Conservation (phyloP, 2,797 vertebrate species). For the Typhlichthys eigenmanni region DNA sequence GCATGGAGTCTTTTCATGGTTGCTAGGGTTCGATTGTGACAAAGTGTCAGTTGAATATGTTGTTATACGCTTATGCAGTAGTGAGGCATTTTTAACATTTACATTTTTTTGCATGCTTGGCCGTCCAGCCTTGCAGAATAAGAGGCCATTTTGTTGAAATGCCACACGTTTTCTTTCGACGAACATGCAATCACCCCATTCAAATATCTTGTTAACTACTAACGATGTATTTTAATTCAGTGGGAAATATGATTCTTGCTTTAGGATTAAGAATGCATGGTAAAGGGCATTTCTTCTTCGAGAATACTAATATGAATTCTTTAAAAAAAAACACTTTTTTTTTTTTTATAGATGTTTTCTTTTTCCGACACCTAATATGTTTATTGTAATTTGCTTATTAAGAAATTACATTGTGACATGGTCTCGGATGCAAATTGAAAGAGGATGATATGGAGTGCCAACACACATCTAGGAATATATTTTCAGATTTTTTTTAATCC, state of each 20-base stretch:
- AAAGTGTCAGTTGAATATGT: not conserved
- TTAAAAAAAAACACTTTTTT: not conserved
- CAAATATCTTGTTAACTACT: slow-evolving; percentile 2
- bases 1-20: slow-evolving; percentile 10
- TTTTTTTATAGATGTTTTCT: not conserved
- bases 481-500: not conserved
- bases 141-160: not conserved
- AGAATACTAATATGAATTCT: not conserved
- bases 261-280: slow-evolving; percentile 28
- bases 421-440: slow-evolving; percentile 21
- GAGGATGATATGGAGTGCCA: slow-evolving; percentile 52
- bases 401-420: slow-evolving; percentile 37
- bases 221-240: not conserved
- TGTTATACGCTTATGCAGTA: too few relatives aligned
- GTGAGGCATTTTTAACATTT: slow-evolving; percentile 15
- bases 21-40: slow-evolving; percentile 10
- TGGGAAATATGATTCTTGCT: slow-evolving; percentile 16
- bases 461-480: slow-evolving; percentile 39
- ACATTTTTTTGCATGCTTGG: not conserved
- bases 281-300: slow-evolving; percentile 11
- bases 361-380: slow-evolving; percentile 11
- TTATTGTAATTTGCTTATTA: slow-evolving; percentile 8
- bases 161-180: not conserved
- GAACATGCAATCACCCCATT: slow-evolving; percentile 1
- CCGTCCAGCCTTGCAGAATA: slow-evolving; percentile 9